These are phyloP conservation scores for Thera obeliscata DNA, from an alignment of 2,888 invertebrate species.

Conservation along the genomic window DNA sequence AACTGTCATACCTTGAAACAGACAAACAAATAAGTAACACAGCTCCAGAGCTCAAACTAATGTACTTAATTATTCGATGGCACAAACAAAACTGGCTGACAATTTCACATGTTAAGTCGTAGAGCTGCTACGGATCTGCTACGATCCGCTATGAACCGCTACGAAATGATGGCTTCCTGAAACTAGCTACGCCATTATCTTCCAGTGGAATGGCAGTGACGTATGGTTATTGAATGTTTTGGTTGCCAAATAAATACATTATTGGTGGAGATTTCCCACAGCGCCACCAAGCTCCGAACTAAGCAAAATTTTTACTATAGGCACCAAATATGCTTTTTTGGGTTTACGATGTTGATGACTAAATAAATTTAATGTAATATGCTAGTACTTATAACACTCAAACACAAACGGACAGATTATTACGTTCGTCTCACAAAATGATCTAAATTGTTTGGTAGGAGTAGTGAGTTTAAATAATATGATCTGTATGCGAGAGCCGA, in stretches of 20 bases:
- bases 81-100: constrained; percentile 6
- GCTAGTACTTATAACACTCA: too few relatives aligned
- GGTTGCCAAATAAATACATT: not conserved
- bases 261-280: not conserved
- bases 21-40: not conserved
- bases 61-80: not conserved
- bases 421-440: too few relatives aligned
- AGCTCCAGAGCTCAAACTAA: not conserved
- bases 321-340: not conserved
- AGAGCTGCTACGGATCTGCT: constrained; percentile 18
- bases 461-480: not conserved
- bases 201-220: not conserved
- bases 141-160: constrained; percentile 18
- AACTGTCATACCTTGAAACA: too few relatives aligned
- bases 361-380: too few relatives aligned
- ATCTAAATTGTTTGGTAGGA: too few relatives aligned
- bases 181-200: constrained; percentile 5
- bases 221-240: not conserved
- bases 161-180: constrained; percentile 21
- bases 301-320: not conserved
- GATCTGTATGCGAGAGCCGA: not conserved
- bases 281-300: not conserved
- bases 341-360: too few relatives aligned
- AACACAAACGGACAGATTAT: too few relatives aligned
- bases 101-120: constrained; percentile 23